phyloP scores from a whole-genome alignment of 1,140 invertebrate species.

The Spodoptera frugiperda region DNA sequence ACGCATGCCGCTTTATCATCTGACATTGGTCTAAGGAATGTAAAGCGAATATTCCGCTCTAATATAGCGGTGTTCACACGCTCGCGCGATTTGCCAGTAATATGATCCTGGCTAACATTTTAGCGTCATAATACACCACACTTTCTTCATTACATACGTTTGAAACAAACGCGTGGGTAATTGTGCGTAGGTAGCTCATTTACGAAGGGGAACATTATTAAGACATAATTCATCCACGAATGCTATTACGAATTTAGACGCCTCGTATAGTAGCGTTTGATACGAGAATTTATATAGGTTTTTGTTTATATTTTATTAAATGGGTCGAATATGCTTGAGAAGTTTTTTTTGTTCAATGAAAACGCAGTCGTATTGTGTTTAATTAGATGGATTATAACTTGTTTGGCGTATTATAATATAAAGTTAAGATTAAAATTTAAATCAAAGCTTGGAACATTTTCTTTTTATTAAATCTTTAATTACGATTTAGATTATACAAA shows the following conservation, averaged over 20 bases:
- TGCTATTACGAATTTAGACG: constrained; percentile 14
- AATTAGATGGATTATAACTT: no score
- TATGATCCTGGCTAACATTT: constrained; percentile 7
- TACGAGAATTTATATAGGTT: no score
- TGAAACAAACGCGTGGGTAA: constrained; percentile 27
- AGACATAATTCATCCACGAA: constrained; percentile 35
- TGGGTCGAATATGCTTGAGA: no score
- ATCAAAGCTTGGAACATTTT: no score
- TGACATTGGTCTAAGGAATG: background rate
- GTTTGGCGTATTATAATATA: no score
- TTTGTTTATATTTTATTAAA: background rate
- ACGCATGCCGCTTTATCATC: background rate
- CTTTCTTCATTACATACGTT: constrained; percentile 32
- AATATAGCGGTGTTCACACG: background rate
- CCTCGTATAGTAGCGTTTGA: background rate
- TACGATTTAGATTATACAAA: no score
- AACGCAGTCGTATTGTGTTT: no score
- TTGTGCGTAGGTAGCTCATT: constrained; percentile 37
- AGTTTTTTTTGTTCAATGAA: no score
- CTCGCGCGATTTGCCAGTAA: background rate
- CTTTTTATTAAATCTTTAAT: no score
- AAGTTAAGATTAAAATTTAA: no score
- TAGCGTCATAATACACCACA: constrained; percentile 6
- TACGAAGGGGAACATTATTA: constrained; percentile 22
- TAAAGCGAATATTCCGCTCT: constrained; percentile 6